Base-by-base conservation (phyloP, 2,888 invertebrate genomes). In the Platycnemis pennipes region DNA sequence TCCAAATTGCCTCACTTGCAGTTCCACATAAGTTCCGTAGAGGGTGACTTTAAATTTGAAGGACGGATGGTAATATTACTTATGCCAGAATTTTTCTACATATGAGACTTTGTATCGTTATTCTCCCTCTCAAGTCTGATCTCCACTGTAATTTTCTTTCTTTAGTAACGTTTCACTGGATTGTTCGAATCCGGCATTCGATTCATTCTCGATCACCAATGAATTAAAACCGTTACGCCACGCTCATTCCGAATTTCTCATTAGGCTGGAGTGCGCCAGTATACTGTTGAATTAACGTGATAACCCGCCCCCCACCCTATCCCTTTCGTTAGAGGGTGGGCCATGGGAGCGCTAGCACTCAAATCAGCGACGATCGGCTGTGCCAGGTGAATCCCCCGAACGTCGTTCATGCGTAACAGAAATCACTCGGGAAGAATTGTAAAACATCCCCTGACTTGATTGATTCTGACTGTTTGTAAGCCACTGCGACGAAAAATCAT, bases 281-380 rank as follows among this genome's bases (percentile, higher is more conserved):
- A 44, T 91, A 42, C 91, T 63, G 91, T 91, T 91, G 63, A 91
- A 91, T 91, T 91, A 91, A 91, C 91, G 91, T 91, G 91, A 91
- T 91, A 69, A 91, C 91, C 91, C 63, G 44, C 42, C 45, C 91
- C 44, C n/a, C 26, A 69, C 91, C 91, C 91, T 44, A 44, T n/a
- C 45, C 91, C 44, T 44, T 42, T 91, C 91, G 45, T 45, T 8
- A 87, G 87, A 26, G 87, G 87, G n/a, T 44, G 45, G 87, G n/a
- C 8, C 31, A 31, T 63, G 91, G 44, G 13, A 63, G 63, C 69
- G 63, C 69, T 69, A 69, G 53, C 91, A 91, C 69, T 91, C 91
- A 91, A 91, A 91, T 91, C 91, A 91, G 49, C 91, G 91, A 69
- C 91, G 63, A 91, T 63, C 44, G 56, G 91, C 45, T 69, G 26